These are phyloP conservation scores for Himalopsyche kuldschensis DNA, from an alignment of 2,888 invertebrate genomes.

Conservation along the genomic window DNA sequence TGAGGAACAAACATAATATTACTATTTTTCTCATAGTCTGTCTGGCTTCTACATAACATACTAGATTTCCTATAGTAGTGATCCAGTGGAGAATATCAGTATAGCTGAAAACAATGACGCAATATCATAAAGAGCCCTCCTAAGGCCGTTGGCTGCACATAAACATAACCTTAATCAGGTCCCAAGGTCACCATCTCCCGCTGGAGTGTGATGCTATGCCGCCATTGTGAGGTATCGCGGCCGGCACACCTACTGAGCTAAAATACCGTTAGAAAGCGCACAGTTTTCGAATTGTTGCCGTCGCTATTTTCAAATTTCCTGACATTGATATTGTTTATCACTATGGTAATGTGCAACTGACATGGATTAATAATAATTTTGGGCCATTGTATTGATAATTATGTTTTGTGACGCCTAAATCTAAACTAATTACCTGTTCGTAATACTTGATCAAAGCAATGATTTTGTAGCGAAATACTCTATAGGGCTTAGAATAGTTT, in stretches of 20 bases:
- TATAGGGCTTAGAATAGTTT: no score
- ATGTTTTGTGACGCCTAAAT: no score
- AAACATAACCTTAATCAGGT: conserved; percentile 1
- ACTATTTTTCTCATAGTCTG: no score
- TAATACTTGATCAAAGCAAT: no score
- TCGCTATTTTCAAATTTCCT: background rate
- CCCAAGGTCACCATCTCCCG: conserved; percentile 11
- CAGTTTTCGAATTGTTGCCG: background rate
- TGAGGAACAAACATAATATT: no score
- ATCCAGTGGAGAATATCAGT: no score
- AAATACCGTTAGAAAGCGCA: background rate
- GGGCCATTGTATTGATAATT: background rate
- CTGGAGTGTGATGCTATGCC: background rate
- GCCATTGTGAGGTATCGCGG: background rate
- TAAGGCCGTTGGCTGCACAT: background rate
- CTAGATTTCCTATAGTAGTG: no score
- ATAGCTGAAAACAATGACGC: background rate
- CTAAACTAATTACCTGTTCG: no score
- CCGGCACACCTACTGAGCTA: background rate
- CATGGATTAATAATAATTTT: background rate
- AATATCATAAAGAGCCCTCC: background rate
- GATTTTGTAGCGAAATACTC: no score
- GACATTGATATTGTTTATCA: background rate
- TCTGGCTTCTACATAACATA: no score
- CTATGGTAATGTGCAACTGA: background rate